Evolutionary conservation across 2,113 vertebrate genomes (phyloP).

Genomic region (Sapajus apella): DNA sequence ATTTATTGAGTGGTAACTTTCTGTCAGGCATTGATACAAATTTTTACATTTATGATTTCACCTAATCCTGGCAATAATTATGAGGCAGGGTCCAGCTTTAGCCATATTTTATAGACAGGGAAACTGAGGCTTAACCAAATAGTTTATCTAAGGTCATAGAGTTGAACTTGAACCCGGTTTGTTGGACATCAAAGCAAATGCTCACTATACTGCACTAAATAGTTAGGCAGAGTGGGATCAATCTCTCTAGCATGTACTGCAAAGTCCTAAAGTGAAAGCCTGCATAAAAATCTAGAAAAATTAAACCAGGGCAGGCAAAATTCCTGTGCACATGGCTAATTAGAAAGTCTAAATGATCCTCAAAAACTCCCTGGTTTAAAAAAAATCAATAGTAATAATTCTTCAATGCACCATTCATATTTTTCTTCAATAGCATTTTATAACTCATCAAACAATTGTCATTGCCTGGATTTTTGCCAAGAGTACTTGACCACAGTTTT

Average conservation of each 20-base stretch:
- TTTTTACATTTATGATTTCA: neutral
- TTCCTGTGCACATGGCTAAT: constrained; percentile 18
- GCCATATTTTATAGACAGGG: neutral
- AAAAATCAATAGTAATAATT: constrained; percentile 14
- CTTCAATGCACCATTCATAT: neutral
- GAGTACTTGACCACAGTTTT: neutral
- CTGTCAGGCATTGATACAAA: neutral
- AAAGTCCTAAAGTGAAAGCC: constrained; percentile 31
- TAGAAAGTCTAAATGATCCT: constrained; percentile 45
- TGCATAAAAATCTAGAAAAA: constrained; percentile 42
- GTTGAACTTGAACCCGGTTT: constrained; percentile 17
- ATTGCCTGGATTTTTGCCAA: constrained; percentile 15
- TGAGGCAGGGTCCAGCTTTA: neutral
- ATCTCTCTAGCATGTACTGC: neutral
- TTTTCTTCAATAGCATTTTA: constrained; percentile 58
- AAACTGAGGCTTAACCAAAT: neutral
- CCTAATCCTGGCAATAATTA: neutral
- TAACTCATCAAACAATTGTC: constrained; percentile 24
- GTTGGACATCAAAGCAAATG: neutral
- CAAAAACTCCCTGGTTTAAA: neutral
- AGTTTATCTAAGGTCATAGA: neutral
- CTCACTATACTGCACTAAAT: neutral
- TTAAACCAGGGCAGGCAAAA: constrained; percentile 7
- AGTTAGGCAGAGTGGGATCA: neutral
- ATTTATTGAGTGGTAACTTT: neutral